Base-by-base conservation (phyloP, 2,113 vertebrate genomes). In the Phalacrocorax carbo region DNA sequence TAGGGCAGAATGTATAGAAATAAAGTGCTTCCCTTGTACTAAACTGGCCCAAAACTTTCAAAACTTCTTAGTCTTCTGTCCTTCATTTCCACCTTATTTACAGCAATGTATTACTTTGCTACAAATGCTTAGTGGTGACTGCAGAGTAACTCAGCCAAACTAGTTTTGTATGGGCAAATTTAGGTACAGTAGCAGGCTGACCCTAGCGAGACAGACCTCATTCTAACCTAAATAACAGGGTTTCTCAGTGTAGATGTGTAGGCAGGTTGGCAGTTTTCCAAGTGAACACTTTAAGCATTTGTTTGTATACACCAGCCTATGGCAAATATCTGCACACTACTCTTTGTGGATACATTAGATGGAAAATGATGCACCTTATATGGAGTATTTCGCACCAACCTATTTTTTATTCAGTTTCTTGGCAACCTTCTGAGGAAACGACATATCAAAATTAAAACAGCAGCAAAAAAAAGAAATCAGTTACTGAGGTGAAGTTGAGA, bases 371-470 rank as follows among this genome's bases (percentile, higher is more conserved):
- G 42, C 64, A 73, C 26, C 76, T 95, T 76, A 62, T 54, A 46
- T 36, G 52, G 48, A 86, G 42, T 84, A 68, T 73, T 92, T 80
- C 90, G 49, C 57, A 88, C 65, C 32, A 75, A 54, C 69, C 38
- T 95, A 9, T 51, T 97, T 97, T 97, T 96, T 96, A 87, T 96
- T 96, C 92, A 81, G 69, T 95, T 94, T 96, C 81, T 72, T 69
- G 83, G 80, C 79, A 93, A 78, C 93, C 95, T 97, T 79, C 46
- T 21, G 84, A 77, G 84, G 92, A 97, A 97, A 94, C 46, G 86
- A 95, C 64, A 76, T 72, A 94, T 92, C 91, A 92, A 95, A 97
- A 98, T 98, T 97, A 96, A 97, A 97, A 93, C 91, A 97, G 85
- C 70, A 92, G 62, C 36, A 77, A 85, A 38, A 77, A 85, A 64